Base-by-base conservation (phyloP, 1,140 invertebrate species). In the Acromyrmex charruanus region DNA sequence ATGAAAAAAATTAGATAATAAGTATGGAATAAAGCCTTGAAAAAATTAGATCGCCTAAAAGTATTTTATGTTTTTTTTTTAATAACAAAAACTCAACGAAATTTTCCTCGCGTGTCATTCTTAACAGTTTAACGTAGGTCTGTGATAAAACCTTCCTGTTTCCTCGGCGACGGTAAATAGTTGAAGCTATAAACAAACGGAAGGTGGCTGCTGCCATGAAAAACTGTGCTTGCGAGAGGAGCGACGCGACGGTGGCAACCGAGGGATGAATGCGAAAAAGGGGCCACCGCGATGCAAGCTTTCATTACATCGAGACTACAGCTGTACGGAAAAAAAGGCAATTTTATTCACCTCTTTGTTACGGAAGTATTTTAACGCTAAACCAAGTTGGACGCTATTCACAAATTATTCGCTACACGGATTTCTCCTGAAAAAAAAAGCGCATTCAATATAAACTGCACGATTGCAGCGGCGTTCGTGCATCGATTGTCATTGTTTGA, bases 201-300 rank as follows among this genome's bases (percentile, higher is more conserved):
- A 84, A 75, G 80, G 58, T 49, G 25, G 14, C 80, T 71, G 79
- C 39, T 51, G 25, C 39, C 58, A 49, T 77, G 82, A 79, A 85
- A 85, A 79, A 85, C 35, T 63, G 74, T 49, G 25, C 69, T 75
- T 58, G 74, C 74, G 61, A 79, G 82, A 79, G 49, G 66, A 25
- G 51, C 71, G 44, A 66, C 71, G 39, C 39, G 21, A 44, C 35
- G 7, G 35, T 39, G 59, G 59, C 59, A 65, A 55, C 61, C 69
- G 72, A 86, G 69, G 61, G 72, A 86, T 77, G 66, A 79, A 77
- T 68, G 82, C 58, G 53, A 88, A 88, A 88, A 77, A 69, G 82
- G 74, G 35, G 72, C 55, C 55, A 44, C 39, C 66, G 63, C 59
- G 72, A 68, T 79, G 61, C 82, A 58, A 85, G 82, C 75, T 85